Evolutionary conservation across 2,113 vertebrate species (phyloP), one percentile per base, ranked within the genome.

Genomic region (Sminthopsis crassicaudata): DNA sequence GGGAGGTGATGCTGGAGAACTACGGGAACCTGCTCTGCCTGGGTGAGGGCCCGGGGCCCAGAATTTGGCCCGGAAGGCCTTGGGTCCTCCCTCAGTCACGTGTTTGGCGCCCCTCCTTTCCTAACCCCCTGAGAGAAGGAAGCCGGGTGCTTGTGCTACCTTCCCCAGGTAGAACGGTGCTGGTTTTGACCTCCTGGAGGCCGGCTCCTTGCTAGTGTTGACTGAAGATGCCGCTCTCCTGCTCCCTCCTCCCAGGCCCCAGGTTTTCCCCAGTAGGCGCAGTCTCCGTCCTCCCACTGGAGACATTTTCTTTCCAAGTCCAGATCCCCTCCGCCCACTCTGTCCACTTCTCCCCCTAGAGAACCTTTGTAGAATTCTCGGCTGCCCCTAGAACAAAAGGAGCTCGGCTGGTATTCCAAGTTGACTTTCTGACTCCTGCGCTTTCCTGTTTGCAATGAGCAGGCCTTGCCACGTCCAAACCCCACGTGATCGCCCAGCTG

Each of bases 391-490:
- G 4, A n/a, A 25, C n/a, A n/a, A 76, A 76, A 27, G 30, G 57
- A 3, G 57, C 10, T 60, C 11, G 67, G 16, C 67, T 14, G 4
- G 67, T 16, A n/a, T 76, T 19, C 60, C 60, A 76, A n/a, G 36
- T 6, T n/a, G 30, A n/a, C 60, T 76, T n/a, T n/a, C 67, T 76
- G 36, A 76, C 36, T 76, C 36, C 14, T n/a, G 22, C 27, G 52
- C 19, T 76, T 0, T 42, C 0, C 57, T 90, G 84, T 24, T 91
- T 67, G 30, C 55, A 1, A 0, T 14, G 0, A 19, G 27, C 57
- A 97, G 97, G 96, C 60, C 92, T 97, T 89, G 7, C 91, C 8
- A 0, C 93, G 42, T 94, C 94, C 93, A 97, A 96, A n/a, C 96
- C 96, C 2, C 91, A 94, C 22, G 92, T 97, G 95, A 96, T 97